phyloP scores from a whole-genome alignment of 2,113 vertebrate genomes.

The Nicator chloris region DNA sequence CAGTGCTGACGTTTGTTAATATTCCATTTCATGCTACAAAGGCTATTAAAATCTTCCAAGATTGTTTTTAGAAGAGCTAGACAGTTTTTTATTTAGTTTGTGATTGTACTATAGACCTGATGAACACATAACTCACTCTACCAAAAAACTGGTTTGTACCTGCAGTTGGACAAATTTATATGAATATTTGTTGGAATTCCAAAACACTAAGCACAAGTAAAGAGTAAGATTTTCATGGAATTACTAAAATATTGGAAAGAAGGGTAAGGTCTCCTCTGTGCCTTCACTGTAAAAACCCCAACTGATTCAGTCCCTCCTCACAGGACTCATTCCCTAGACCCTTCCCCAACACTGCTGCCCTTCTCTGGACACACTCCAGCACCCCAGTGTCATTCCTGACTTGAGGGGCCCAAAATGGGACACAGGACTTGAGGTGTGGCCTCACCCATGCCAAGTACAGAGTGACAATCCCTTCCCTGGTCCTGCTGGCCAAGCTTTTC shows the following conservation, averaged over 20 bases:
- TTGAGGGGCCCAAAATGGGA: background rate
- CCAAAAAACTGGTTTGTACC: background rate
- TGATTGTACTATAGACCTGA: background rate
- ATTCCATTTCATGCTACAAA: background rate
- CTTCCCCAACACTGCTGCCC: background rate
- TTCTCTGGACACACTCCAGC: background rate
- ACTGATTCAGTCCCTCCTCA: background rate
- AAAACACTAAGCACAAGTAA: background rate
- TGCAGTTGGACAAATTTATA: background rate
- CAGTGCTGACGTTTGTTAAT: background rate
- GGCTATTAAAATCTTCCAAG: background rate
- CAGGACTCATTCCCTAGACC: background rate
- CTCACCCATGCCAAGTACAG: background rate
- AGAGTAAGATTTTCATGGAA: background rate
- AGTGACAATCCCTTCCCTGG: too few relatives aligned
- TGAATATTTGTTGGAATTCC: background rate
- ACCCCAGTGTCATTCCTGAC: background rate
- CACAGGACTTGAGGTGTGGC: too few relatives aligned
- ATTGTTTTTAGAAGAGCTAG: background rate
- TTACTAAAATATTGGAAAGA: background rate
- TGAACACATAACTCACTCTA: background rate
- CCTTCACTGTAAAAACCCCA: background rate
- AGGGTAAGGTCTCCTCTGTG: too few relatives aligned
- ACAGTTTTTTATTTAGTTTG: background rate
- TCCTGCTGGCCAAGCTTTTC: accelerated